These are phyloP conservation scores for Balaenoptera acutorostrata DNA, from an alignment of 2,113 vertebrate species.

Conservation along the genomic window DNA sequence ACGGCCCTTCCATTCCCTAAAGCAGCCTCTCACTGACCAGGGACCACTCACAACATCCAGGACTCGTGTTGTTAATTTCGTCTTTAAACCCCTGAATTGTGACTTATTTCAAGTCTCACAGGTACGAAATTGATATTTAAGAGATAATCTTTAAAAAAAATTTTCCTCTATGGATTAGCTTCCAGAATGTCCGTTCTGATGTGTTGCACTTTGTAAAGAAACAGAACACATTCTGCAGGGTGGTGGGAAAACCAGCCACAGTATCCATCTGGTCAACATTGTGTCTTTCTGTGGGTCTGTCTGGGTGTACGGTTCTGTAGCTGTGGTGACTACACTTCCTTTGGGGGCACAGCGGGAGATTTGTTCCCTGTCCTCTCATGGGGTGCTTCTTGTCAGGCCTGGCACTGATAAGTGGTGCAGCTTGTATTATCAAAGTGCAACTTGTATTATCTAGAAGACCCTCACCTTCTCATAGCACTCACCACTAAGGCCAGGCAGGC, in stretches of 20 bases:
- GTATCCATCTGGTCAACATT: conserved; percentile 27
- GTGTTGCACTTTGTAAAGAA: background rate
- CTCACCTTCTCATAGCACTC: background rate
- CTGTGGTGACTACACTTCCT: conserved; percentile 30
- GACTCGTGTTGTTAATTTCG: rapidly evolving
- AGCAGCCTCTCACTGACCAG: conserved; percentile 59
- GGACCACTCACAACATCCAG: background rate
- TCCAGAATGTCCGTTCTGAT: background rate
- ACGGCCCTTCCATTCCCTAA: conserved; percentile 45
- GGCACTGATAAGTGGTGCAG: background rate
- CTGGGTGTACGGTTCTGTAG: background rate
- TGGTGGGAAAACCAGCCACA: background rate
- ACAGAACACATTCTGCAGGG: background rate
- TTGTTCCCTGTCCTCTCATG: conserved; percentile 3
- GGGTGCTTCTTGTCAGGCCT: conserved; percentile 25
- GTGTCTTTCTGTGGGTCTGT: conserved; percentile 6
- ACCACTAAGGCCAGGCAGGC: background rate
- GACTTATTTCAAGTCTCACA: background rate
- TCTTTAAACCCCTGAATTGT: background rate
- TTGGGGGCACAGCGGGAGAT: background rate
- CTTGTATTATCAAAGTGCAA: background rate
- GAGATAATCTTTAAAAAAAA: background rate
- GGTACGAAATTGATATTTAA: background rate
- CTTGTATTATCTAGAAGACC: background rate
- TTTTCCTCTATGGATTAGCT: background rate